Percentiles rank a stretch among this genome's conserved stretches.
Evolutionary conservation across 2,888 invertebrate genomes (phyloP).

Genomic region (Melieria crassipennis): DNA sequence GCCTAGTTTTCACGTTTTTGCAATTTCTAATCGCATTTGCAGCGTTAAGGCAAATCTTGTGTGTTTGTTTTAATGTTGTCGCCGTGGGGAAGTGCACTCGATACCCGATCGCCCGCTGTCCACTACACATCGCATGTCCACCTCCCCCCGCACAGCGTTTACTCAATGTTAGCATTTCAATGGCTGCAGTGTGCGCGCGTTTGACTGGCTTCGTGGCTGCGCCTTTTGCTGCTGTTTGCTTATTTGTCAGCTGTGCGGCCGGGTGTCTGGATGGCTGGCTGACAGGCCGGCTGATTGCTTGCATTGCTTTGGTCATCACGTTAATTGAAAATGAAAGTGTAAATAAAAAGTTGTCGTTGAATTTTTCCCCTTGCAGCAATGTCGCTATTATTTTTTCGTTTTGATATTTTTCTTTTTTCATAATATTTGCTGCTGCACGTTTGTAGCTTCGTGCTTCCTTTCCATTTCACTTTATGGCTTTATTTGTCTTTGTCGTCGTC

Average conservation of each 20-base stretch:
- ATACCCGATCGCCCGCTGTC: background rate
- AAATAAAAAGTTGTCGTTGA: slow-evolving; percentile 27
- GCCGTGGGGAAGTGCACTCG: slow-evolving; percentile 9
- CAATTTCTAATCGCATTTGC: too few species aligned
- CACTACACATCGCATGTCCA: background rate
- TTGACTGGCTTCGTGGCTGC: background rate
- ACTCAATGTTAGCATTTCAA: slow-evolving; percentile 3
- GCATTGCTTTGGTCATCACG: slow-evolving; percentile 3
- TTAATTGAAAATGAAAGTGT: slow-evolving; percentile 45
- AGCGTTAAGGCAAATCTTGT: background rate
- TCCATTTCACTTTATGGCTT: background rate
- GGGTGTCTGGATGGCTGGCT: background rate
- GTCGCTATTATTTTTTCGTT: slow-evolving; percentile 2
- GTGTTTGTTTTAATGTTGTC: background rate
- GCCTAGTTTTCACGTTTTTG: too few species aligned
- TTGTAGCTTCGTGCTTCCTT: background rate
- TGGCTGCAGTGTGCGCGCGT: slow-evolving; percentile 11
- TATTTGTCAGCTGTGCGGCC: background rate
- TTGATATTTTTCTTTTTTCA: background rate
- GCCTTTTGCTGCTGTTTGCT: background rate
- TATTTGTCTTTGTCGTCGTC: background rate
- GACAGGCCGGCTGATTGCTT: background rate
- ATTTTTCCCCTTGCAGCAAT: background rate
- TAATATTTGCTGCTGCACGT: background rate
- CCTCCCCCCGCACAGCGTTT: background rate